These are phyloP conservation scores for Drosophila sordidula DNA, from an alignment of 2,888 invertebrate species.

Conservation along the genomic window DNA sequence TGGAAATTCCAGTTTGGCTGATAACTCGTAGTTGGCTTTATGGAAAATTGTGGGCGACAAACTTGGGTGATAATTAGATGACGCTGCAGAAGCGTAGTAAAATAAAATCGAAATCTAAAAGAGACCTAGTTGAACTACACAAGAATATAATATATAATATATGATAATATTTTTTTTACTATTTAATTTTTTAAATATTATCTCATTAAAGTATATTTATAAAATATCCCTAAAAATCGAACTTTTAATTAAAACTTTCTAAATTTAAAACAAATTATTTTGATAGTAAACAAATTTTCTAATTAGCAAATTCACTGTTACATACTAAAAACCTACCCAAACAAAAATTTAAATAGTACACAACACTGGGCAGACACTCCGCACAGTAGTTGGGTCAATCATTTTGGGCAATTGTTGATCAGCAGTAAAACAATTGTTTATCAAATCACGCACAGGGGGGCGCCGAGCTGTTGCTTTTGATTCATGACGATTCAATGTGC, in stretches of 20 bases:
- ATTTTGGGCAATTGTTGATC: constrained; percentile 9
- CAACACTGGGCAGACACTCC: neutral
- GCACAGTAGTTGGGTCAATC: neutral
- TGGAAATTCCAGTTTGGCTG: constrained; percentile 21
- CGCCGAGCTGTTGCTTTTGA: constrained; percentile 35
- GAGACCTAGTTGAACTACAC: neutral
- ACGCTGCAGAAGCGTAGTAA: neutral
- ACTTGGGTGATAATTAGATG: neutral
- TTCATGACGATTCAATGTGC: constrained; percentile 51
- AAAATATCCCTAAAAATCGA: no score
- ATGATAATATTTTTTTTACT: no score
- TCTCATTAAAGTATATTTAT: no score
- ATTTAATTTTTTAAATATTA: no score
- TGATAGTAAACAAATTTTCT: no score
- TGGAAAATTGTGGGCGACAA: neutral
- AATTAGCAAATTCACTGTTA: no score
- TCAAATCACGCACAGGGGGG: constrained; percentile 50
- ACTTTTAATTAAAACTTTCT: no score
- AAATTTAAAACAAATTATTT: no score
- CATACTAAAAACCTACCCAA: neutral
- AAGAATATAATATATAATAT: no score
- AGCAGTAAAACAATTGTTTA: constrained; percentile 26
- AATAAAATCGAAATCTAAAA: neutral
- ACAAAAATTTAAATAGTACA: neutral
- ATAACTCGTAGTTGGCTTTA: constrained; percentile 18